Evolutionary conservation across 2,113 vertebrate genomes (phyloP).

Genomic region (Paradoxurus hermaphroditus): DNA sequence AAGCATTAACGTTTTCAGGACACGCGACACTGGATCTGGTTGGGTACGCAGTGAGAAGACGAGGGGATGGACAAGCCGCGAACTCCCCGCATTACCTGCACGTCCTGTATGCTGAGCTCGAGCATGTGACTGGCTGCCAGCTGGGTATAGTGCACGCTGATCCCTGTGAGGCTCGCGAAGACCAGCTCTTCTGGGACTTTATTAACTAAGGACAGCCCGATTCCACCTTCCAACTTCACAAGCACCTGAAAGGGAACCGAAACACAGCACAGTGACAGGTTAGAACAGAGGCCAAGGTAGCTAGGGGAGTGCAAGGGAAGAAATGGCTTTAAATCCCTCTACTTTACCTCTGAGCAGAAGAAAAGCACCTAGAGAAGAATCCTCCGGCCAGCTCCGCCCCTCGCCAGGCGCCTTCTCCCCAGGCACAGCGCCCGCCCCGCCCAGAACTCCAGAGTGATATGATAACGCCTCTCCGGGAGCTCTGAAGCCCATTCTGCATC

Average conservation of each 20-base stretch:
- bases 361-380: background rate
- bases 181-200: constrained; percentile 96
- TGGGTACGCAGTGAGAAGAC: background rate
- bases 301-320: background rate
- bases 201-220: constrained; percentile 96
- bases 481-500: background rate
- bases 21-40: background rate
- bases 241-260: constrained; percentile 85
- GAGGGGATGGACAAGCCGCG: background rate
- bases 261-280: background rate
- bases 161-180: constrained; percentile 91
- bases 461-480: background rate
- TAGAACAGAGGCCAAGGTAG: background rate
- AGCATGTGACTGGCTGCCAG: constrained; percentile 90
- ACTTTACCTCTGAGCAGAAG: background rate
- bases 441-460: background rate
- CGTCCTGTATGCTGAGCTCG: constrained; percentile 92
- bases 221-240: constrained; percentile 93
- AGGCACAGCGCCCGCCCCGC: background rate
- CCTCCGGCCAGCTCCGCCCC: background rate
- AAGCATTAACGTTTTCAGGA: background rate
- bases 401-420: background rate
- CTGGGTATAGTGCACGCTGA: constrained; percentile 92
- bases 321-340: background rate
- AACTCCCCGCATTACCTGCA: constrained; percentile 87